Conservation (phyloP, 2,888 invertebrate genomes). For the Acrobasis repandana region DNA sequence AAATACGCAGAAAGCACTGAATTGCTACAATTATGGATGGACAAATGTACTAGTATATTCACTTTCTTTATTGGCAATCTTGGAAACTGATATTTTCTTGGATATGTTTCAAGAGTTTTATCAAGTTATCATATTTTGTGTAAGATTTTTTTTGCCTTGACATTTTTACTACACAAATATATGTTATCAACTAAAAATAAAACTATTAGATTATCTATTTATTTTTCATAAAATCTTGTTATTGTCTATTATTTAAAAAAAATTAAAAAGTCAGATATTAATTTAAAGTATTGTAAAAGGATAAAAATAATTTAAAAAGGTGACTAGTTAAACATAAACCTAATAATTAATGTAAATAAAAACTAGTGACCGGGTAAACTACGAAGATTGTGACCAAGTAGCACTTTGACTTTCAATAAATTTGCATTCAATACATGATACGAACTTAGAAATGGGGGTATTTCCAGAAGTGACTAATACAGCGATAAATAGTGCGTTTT, state of each 20-base stretch:
- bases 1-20: constrained; percentile 34
- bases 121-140: too few species aligned
- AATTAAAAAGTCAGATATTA: too few species aligned
- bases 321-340: background rate
- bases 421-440: constrained; percentile 11
- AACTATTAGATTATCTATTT: too few species aligned
- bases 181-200: too few species aligned
- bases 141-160: too few species aligned
- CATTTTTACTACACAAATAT: too few species aligned
- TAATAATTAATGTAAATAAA: background rate
- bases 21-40: constrained; percentile 35
- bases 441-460: constrained; percentile 6
- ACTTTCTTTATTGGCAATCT: constrained; percentile 12
- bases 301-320: background rate
- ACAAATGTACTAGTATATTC: background rate
- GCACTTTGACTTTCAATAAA: constrained; percentile 12
- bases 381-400: constrained; percentile 12
- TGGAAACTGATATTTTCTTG: constrained; percentile 7
- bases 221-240: too few species aligned
- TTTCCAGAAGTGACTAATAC: constrained; percentile 14
- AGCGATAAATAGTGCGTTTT: background rate
- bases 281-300: too few species aligned
- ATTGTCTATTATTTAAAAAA: too few species aligned
- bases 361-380: constrained; percentile 12
- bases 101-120: background rate